A percentile compares a stretch with the other conserved stretches of the same genome.
Evolutionary conservation across 2,797 vertebrate genomes (phyloP).

Genomic region (Crocidura indochinensis): DNA sequence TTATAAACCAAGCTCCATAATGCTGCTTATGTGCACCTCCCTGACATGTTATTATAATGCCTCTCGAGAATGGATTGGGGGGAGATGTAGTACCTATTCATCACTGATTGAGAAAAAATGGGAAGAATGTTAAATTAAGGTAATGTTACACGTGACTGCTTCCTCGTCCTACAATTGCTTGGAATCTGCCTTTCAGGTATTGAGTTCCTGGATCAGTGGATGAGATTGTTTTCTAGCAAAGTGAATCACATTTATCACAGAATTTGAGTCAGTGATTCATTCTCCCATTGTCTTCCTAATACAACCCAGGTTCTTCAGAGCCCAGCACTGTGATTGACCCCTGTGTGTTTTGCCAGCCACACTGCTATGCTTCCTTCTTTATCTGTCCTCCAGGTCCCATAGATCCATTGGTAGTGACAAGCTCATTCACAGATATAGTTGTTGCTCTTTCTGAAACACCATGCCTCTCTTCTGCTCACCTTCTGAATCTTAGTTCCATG

Average conservation of each 20-base stretch:
- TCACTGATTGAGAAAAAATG: constrained; percentile 74
- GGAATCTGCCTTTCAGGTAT: neutral
- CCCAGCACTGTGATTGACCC: neutral
- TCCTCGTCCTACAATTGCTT: constrained; percentile 13
- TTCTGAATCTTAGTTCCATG: neutral
- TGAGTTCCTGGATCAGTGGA: neutral
- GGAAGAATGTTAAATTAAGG: constrained; percentile 71
- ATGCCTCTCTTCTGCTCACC: neutral
- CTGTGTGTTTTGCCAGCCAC: accelerated
- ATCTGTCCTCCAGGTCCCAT: neutral
- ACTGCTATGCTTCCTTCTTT: neutral
- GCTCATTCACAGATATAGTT: neutral
- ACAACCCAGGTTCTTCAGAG: neutral
- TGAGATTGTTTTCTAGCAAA: constrained; percentile 3
- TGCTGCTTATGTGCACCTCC: constrained; percentile 76
- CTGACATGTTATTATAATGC: constrained; percentile 85
- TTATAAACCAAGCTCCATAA: constrained; percentile 79
- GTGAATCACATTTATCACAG: neutral
- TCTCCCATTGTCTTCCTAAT: neutral
- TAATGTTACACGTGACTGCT: neutral
- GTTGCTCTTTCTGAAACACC: neutral
- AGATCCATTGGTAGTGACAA: neutral
- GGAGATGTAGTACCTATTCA: constrained; percentile 79
- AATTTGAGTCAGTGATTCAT: neutral
- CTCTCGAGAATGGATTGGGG: constrained; percentile 82